Conservation (phyloP, 2,797 vertebrate species). For the Xiphorhynchus erythropygius region DNA sequence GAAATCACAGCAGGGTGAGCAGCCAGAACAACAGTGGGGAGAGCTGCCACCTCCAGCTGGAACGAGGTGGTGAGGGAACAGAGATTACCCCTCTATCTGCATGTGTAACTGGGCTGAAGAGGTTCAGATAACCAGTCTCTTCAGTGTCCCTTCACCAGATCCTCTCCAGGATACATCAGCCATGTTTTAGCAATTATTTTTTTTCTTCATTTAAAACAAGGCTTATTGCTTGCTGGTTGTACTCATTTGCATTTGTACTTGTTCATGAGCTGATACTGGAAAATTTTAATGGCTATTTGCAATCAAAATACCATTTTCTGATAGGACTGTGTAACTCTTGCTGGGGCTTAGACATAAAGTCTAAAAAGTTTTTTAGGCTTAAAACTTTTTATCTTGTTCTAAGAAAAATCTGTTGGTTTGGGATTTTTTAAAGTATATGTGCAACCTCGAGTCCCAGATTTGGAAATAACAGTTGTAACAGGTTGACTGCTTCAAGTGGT, state of each 20-base stretch:
- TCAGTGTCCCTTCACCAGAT: not conserved
- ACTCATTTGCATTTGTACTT: not conserved
- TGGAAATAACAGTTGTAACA: not conserved
- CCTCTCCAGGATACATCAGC: not conserved
- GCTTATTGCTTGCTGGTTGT: not conserved
- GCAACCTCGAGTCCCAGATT: not conserved
- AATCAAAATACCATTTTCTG: not conserved
- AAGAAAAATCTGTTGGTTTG: not conserved
- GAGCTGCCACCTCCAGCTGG: not conserved
- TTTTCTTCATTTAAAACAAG: not conserved
- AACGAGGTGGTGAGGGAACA: not conserved
- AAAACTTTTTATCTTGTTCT: not conserved
- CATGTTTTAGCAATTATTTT: not conserved
- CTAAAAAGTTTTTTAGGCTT: not conserved
- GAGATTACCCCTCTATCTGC: not conserved
- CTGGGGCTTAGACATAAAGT: not conserved
- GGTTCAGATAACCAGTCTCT: not conserved
- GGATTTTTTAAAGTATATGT: fast-evolving
- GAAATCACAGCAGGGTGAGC: not conserved
- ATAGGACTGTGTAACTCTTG: not conserved
- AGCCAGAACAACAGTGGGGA: not conserved
- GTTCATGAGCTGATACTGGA: not conserved
- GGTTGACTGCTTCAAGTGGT: not conserved
- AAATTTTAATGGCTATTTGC: not conserved
- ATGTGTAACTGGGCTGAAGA: not conserved